These are phyloP conservation scores for Phoeniculus purpureus DNA, from an alignment of 2,797 vertebrate genomes.

Conservation along the genomic window DNA sequence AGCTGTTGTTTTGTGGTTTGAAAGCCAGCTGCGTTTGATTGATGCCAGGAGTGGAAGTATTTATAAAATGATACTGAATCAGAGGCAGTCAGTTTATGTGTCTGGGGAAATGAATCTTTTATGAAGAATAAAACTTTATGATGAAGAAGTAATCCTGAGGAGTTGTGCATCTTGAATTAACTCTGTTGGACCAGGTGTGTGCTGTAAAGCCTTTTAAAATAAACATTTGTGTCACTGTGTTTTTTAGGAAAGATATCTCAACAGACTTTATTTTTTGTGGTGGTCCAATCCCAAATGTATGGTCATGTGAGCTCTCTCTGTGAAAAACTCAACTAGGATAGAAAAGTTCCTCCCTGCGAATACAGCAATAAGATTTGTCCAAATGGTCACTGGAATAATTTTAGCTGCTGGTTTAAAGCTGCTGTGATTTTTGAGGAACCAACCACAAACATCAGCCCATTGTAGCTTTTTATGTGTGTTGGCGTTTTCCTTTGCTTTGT, in stretches of 20 bases:
- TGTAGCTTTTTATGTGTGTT: neutral
- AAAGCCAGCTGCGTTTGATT: conserved; percentile 73
- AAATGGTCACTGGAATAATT: neutral
- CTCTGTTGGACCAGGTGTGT: neutral
- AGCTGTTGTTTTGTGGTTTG: conserved; percentile 72
- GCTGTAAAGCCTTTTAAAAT: neutral
- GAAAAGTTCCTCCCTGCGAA: neutral
- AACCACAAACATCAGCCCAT: neutral
- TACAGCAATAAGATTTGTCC: rapidly evolving
- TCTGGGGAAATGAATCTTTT: conserved; percentile 76
- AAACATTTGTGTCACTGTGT: neutral
- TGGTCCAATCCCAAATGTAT: neutral
- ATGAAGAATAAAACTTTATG: conserved; percentile 78
- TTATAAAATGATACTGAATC: conserved; percentile 76
- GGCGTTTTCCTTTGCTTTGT: neutral
- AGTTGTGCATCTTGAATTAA: conserved; percentile 49
- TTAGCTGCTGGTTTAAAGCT: neutral
- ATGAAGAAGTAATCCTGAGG: conserved; percentile 54
- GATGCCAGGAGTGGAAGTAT: conserved; percentile 72
- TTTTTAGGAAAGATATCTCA: neutral
- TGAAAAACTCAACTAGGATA: neutral
- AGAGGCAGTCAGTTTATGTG: conserved; percentile 72
- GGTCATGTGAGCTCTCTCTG: neutral
- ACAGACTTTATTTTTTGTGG: rapidly evolving
- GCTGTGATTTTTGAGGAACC: neutral